Percentiles rank a stretch among this genome's conserved stretches.
Conservation (phyloP, 2,888 invertebrate genomes). For the Thera obeliscata region DNA sequence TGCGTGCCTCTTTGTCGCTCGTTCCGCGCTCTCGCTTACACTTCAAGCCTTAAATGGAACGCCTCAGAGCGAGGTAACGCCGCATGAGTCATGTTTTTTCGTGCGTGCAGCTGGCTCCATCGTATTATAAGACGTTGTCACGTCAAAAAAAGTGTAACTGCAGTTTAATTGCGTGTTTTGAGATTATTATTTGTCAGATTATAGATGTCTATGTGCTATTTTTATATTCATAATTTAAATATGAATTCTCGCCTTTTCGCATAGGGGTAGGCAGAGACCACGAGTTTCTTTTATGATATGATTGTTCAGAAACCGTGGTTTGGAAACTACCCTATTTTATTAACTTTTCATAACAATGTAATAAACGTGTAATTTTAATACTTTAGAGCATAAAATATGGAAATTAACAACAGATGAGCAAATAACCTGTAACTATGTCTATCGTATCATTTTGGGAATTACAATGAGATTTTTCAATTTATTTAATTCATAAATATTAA, state of each 20-base stretch:
- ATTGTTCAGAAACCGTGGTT: not conserved
- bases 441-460: conserved; percentile 40
- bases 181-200: too few species aligned
- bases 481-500: conserved; percentile 47
- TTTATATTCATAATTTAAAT: not conserved
- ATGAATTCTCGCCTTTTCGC: too few species aligned
- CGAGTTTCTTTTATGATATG: not conserved
- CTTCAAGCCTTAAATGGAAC: too few species aligned
- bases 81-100: too few species aligned
- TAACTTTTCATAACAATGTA: not conserved
- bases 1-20: too few species aligned
- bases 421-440: conserved; percentile 20
- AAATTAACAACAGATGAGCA: not conserved
- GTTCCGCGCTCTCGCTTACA: too few species aligned
- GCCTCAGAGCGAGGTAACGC: too few species aligned
- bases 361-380: not conserved
- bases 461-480: conserved; percentile 55
- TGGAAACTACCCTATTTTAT: not conserved
- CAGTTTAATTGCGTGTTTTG: too few species aligned
- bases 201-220: not conserved
- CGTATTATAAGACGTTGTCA: too few species aligned
- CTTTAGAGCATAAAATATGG: too few species aligned
- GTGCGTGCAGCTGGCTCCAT: too few species aligned
- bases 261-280: not conserved
- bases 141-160: too few species aligned